phyloP scores from a whole-genome alignment of 2,113 vertebrate species.

The Polyodon spathula region DNA sequence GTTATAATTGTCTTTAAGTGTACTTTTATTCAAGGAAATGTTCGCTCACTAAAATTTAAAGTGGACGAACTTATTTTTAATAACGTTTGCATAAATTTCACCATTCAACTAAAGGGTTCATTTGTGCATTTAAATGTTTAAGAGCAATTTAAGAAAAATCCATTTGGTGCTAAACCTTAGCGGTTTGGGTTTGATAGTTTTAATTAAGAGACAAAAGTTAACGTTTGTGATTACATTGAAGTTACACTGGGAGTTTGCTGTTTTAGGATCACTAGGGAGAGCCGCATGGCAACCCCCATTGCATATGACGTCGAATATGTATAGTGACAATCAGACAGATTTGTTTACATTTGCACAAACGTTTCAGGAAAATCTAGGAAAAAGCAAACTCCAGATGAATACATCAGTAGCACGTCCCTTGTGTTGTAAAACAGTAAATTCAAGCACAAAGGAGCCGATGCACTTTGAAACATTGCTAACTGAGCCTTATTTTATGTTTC shows the following conservation, averaged over 20 bases:
- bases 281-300: conserved; percentile 17
- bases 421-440: conserved; percentile 65
- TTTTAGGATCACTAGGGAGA: neutral
- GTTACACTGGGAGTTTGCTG: too few species aligned
- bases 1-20: conserved; percentile 3
- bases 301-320: conserved; percentile 33
- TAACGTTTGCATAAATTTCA: too few species aligned
- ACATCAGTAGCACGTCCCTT: conserved; percentile 26
- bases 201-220: too few species aligned
- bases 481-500: conserved; percentile 47
- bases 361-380: conserved; percentile 25
- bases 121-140: too few species aligned
- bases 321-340: conserved; percentile 80
- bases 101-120: too few species aligned
- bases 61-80: neutral
- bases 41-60: neutral
- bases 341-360: conserved; percentile 80
- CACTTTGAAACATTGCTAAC: conserved; percentile 71
- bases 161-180: too few species aligned
- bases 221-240: too few species aligned
- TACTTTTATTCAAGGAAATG: neutral
- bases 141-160: too few species aligned
- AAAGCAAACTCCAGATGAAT: conserved; percentile 34
- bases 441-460: conserved; percentile 74
- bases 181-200: too few species aligned